phyloP scores from a whole-genome alignment of 2,888 invertebrate genomes.

The Agrilus cyanescens region DNA sequence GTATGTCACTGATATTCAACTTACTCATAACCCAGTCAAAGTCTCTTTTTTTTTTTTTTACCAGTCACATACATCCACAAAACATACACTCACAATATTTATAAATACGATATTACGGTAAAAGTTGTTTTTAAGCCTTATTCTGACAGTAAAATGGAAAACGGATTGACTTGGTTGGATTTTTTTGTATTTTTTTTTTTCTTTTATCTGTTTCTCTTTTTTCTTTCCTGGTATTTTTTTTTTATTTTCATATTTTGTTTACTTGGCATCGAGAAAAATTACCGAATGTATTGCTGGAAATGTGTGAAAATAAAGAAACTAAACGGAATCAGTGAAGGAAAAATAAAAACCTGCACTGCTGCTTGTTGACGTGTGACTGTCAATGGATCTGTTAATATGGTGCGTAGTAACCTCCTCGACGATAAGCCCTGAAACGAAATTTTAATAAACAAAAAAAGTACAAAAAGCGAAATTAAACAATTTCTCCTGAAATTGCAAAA shows the following conservation, averaged over 20 bases:
- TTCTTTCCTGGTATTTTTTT: slow-evolving; percentile 13
- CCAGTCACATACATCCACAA: too few relatives aligned
- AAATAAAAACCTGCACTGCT: slow-evolving; percentile 27
- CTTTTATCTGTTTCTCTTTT: slow-evolving; percentile 15
- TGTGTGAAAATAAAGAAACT: slow-evolving; percentile 20
- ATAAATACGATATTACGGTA: too few relatives aligned
- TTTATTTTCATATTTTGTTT: slow-evolving; percentile 13
- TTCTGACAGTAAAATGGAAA: too few relatives aligned
- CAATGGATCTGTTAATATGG: slow-evolving; percentile 46
- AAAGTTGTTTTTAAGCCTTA: too few relatives aligned
- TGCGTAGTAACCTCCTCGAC: slow-evolving; percentile 56
- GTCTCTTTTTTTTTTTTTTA: too few relatives aligned
- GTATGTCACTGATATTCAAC: too few relatives aligned
- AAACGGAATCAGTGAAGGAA: slow-evolving; percentile 25
- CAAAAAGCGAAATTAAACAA: too few relatives aligned
- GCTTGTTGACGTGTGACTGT: slow-evolving; percentile 16
- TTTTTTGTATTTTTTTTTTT: slow-evolving; percentile 13
- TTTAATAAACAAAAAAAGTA: slow-evolving; percentile 23
- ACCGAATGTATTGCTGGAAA: slow-evolving; percentile 13
- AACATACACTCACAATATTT: too few relatives aligned
- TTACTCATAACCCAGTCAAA: too few relatives aligned
- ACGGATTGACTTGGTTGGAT: neutral
- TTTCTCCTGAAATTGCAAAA: too few relatives aligned
- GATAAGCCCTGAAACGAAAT: slow-evolving; percentile 54
- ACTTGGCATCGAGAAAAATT: slow-evolving; percentile 6